Evolutionary conservation across 1,140 invertebrate genomes (phyloP).

Genomic region (Bombus consobrinus): DNA sequence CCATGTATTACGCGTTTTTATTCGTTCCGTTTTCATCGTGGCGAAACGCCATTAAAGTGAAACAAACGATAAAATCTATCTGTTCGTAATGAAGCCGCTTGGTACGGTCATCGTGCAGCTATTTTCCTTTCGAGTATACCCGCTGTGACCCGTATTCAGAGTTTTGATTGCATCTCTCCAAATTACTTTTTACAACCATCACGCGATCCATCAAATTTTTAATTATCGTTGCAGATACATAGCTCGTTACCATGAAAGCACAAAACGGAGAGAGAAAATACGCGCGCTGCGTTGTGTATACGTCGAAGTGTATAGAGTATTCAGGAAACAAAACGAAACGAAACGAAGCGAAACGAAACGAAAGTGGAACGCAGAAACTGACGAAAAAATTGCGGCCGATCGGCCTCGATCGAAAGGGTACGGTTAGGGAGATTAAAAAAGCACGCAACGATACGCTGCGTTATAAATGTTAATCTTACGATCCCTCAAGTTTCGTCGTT

Average conservation of each 20-base stretch:
- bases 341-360: neutral
- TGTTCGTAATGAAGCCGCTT: neutral
- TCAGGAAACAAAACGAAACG: neutral
- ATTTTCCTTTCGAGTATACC: slow-evolving; percentile 41
- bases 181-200: slow-evolving; percentile 41
- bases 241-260: slow-evolving; percentile 7
- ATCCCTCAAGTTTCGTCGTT: slow-evolving; percentile 17
- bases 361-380: slow-evolving; percentile 17
- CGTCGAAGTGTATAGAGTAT: too few relatives aligned
- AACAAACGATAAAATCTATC: slow-evolving; percentile 41
- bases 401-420: too few relatives aligned
- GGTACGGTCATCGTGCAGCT: slow-evolving; percentile 1
- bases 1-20: neutral
- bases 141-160: slow-evolving; percentile 29
- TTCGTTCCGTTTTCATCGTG: slow-evolving; percentile 55
- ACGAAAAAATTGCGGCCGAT: slow-evolving; percentile 13
- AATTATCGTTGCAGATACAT: slow-evolving; percentile 29
- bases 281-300: too few relatives aligned
- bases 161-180: slow-evolving; percentile 40
- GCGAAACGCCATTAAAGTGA: slow-evolving; percentile 40
- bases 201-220: slow-evolving; percentile 55
- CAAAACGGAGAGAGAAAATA: neutral
- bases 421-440: neutral
- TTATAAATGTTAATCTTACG: slow-evolving; percentile 43
- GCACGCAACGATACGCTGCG: neutral